Base-by-base conservation (phyloP, 2,797 vertebrate genomes). In the Gambelia wislizenii region DNA sequence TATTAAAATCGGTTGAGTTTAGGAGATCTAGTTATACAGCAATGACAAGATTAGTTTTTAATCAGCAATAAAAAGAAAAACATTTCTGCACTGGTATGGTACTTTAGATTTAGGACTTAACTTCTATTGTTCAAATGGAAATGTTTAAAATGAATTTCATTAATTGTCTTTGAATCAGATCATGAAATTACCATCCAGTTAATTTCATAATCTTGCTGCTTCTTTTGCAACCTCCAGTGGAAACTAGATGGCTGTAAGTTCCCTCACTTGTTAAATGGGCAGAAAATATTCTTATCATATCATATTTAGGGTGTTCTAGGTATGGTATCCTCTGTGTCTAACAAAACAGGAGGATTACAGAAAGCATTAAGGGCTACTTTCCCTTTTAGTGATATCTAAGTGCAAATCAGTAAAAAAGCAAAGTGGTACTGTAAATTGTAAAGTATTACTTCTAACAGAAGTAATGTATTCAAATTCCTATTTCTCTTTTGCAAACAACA, bases 181-280 rank as follows among this genome's bases (percentile, higher is more conserved):
- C 76, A 78, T 27, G 44, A 52, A 52, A 52, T 78, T n/a, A 18
- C 12, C 84, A 87, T 76, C 47, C n/a, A 89, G 67, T 79, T 92
- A 85, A 18, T 89, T 80, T 74, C 16, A 76, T 91, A 90, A 84
- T n/a, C 9, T 2, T 89, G 25, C 64, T 89, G 22, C 59, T 77
- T 39, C 14, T 79, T 82, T 10, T 87, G 85, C 88, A 89, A 72
- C 83, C 82, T 85, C 8, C 4, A 91, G 91, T 2, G 56, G 91
- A 80, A 81, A 90, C 81, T 85, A 93, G 0, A 0, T 86, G 86
- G 91, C 70, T 25, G 64, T 85, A 52, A 78, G 54, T 77, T 4
- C 87, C 89, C 87, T 89, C 92, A 91, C 42, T 89, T 1, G 52
- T 84, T 87, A 88, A 91, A 85, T 89, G 91, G 82, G 85, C 76